These are phyloP conservation scores for Collichthys lucidus DNA, from an alignment of 2,113 vertebrate species.

Conservation along the genomic window DNA sequence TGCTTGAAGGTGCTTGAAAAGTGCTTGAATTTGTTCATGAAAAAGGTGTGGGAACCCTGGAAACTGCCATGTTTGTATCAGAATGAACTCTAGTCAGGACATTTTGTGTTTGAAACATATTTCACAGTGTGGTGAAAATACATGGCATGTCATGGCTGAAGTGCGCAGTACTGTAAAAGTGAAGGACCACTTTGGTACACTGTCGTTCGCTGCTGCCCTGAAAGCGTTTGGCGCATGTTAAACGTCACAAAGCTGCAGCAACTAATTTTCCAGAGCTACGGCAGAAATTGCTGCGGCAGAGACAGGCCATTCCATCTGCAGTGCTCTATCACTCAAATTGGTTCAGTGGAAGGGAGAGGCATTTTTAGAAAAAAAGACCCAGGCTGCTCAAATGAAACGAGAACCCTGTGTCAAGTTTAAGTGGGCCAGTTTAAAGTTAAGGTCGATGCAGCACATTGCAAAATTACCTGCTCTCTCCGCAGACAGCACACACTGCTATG, in stretches of 20 bases:
- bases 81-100: no score
- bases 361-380: constrained; percentile 31
- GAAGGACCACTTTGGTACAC: constrained; percentile 4
- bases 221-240: not conserved
- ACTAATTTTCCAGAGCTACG: constrained; percentile 20
- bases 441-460: constrained; percentile 54
- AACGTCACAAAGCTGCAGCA: constrained; percentile 5
- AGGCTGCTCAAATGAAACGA: constrained; percentile 29
- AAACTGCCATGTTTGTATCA: no score
- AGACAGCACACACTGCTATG: constrained; percentile 32
- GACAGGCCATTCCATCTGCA: constrained; percentile 24
- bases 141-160: not conserved
- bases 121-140: not conserved
- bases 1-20: no score
- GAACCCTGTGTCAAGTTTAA: constrained; percentile 55
- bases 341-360: constrained; percentile 22
- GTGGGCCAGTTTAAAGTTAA: constrained; percentile 58
- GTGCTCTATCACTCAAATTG: constrained; percentile 6
- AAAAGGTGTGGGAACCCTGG: no score
- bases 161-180: not conserved
- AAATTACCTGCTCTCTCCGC: constrained; percentile 51
- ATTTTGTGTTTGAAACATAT: no score
- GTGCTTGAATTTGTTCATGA: no score
- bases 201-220: not conserved
- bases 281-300: constrained; percentile 15